Conservation (phyloP, 2,797 vertebrate genomes). For the Alauda arvensis region DNA sequence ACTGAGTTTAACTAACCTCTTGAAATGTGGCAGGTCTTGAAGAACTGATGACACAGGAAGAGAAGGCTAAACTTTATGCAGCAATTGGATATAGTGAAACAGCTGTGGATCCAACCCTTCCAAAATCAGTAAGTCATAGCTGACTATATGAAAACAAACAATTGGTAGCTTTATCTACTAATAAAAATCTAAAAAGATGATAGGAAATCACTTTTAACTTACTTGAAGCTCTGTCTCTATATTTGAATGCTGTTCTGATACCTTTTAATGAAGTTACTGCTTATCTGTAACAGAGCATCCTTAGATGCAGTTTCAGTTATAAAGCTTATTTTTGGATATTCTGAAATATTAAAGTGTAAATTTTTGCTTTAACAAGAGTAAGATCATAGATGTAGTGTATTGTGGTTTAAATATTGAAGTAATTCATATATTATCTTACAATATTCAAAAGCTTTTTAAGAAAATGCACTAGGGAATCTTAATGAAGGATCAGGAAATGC, state of each 20-base stretch:
- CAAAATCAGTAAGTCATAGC: slow-evolving; percentile 84
- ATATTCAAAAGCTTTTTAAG: background rate
- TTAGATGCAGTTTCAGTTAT: background rate
- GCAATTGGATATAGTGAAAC: slow-evolving; percentile 97
- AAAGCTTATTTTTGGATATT: background rate
- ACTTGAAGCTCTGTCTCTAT: background rate
- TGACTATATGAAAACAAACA: background rate
- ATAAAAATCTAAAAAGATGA: background rate
- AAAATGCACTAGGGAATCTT: background rate
- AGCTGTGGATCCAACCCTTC: slow-evolving; percentile 89
- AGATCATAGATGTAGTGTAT: background rate
- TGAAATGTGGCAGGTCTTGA: slow-evolving; percentile 80
- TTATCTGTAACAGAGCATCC: background rate
- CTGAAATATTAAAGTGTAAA: background rate
- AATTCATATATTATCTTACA: background rate
- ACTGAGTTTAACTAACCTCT: background rate
- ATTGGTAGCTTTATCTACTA: background rate
- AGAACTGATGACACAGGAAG: slow-evolving; percentile 85
- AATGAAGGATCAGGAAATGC: background rate
- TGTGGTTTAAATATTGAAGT: background rate
- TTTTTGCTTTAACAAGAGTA: background rate
- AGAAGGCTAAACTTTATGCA: slow-evolving; percentile 92
- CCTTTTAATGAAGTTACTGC: background rate
- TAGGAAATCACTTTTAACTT: background rate
- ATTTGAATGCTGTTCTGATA: background rate